These are phyloP conservation scores for Pelobates fuscus DNA, from an alignment of 2,113 vertebrate genomes.

Conservation along the genomic window DNA sequence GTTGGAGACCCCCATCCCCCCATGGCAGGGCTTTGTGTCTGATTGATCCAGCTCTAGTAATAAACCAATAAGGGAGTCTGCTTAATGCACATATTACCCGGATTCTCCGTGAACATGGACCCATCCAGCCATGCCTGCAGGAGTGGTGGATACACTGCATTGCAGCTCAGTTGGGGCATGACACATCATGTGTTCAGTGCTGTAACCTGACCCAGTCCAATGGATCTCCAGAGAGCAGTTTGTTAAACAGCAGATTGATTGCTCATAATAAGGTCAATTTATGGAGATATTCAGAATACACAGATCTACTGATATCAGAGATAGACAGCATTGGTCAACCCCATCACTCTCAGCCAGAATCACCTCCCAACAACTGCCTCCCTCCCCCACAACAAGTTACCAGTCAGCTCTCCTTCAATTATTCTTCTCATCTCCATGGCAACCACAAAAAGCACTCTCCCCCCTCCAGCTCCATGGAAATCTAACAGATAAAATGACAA, in stretches of 20 bases:
- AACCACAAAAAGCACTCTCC: background rate
- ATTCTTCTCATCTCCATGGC: constrained; percentile 25
- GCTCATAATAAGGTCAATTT: background rate
- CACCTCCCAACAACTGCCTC: too few species aligned
- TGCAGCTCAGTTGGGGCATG: background rate
- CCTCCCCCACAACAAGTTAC: too few species aligned
- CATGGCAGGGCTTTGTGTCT: too few species aligned
- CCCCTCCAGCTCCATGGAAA: background rate
- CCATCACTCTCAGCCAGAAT: too few species aligned
- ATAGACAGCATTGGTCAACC: too few species aligned
- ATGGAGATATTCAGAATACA: background rate
- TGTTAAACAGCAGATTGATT: background rate
- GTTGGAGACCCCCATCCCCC: too few species aligned
- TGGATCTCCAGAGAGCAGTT: background rate
- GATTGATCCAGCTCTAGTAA: too few species aligned
- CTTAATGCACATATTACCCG: too few species aligned
- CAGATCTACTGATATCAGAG: too few species aligned
- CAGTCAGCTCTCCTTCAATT: too few species aligned
- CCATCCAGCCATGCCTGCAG: background rate
- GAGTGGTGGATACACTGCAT: background rate
- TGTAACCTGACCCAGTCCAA: background rate
- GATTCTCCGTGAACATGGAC: too few species aligned
- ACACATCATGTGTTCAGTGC: background rate
- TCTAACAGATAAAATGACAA: background rate
- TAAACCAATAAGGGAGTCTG: too few species aligned